These are phyloP conservation scores for Chaetorhynchus papuensis DNA, from an alignment of 2,113 vertebrate genomes.

Conservation along the genomic window DNA sequence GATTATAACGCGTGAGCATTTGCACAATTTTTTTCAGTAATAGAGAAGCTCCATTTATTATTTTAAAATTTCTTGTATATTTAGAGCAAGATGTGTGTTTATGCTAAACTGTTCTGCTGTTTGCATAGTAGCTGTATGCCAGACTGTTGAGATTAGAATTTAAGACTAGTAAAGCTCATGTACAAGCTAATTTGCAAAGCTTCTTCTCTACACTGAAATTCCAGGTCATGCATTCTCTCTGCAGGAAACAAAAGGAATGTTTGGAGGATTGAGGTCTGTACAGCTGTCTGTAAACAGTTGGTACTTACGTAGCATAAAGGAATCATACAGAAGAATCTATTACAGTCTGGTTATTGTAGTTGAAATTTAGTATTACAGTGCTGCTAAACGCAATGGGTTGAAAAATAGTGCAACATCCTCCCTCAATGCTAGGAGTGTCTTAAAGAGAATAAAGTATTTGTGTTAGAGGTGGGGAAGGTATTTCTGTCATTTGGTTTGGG, in stretches of 20 bases:
- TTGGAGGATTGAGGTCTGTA: neutral
- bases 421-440: neutral
- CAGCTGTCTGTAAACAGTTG: neutral
- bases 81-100: neutral
- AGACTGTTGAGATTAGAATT: slow-evolving; percentile 9
- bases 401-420: rapidly evolving
- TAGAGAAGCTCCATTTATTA: neutral
- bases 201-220: neutral
- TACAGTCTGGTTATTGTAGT: neutral
- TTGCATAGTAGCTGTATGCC: neutral
- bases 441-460: neutral
- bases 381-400: neutral
- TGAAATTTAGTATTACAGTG: neutral
- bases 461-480: neutral
- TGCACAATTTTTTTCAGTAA: neutral
- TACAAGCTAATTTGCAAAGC: slow-evolving; percentile 28
- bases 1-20: neutral
- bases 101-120: neutral
- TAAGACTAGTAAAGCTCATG: slow-evolving; percentile 31
- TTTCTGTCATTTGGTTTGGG: neutral
- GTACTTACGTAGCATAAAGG: neutral
- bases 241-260: neutral
- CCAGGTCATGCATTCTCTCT: neutral
- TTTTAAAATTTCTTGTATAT: neutral
- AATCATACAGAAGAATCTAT: neutral